Conservation (phyloP, 2,888 invertebrate genomes). For the Cheilosia grossa region DNA sequence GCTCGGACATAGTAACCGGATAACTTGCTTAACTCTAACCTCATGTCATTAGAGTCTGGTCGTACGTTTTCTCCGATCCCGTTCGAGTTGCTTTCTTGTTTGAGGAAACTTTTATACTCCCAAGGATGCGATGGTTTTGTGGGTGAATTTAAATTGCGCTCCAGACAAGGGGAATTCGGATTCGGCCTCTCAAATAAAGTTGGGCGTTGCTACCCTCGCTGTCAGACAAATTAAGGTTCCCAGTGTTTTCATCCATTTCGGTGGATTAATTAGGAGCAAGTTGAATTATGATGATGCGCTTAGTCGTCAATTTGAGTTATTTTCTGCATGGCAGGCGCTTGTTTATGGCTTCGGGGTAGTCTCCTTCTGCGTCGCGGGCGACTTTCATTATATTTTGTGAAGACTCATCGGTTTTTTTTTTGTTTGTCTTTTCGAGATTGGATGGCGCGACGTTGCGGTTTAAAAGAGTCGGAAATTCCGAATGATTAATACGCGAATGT, state of each 20-base stretch:
- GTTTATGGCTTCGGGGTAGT: slow-evolving; percentile 15
- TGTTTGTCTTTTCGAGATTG: background rate
- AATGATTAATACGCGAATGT: slow-evolving; percentile 54
- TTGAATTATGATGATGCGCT: slow-evolving; percentile 61
- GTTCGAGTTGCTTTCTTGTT: slow-evolving; percentile 8
- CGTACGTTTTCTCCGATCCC: slow-evolving; percentile 15
- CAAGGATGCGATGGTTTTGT: background rate
- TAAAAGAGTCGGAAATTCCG: background rate
- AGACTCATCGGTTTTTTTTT: slow-evolving; percentile 18
- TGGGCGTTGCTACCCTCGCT: background rate
- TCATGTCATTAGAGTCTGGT: slow-evolving; percentile 48
- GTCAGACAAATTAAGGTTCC: slow-evolving; percentile 16
- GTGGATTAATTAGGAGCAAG: slow-evolving; percentile 48
- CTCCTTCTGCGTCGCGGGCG: background rate
- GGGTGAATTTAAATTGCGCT: slow-evolving; percentile 17
- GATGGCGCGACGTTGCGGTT: background rate
- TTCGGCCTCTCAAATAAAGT: slow-evolving; percentile 1
- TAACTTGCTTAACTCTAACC: slow-evolving; percentile 58
- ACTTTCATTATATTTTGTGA: slow-evolving; percentile 1
- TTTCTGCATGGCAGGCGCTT: slow-evolving; percentile 47
- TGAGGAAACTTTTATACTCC: slow-evolving; percentile 7
- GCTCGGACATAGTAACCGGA: slow-evolving; percentile 38
- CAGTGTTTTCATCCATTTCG: slow-evolving; percentile 39
- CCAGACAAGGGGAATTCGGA: background rate
- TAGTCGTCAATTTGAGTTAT: slow-evolving; percentile 58